Evolutionary conservation across 2,113 vertebrate species (phyloP), one percentile per base, ranked within the genome.

Genomic region (Halcyon malimbica): DNA sequence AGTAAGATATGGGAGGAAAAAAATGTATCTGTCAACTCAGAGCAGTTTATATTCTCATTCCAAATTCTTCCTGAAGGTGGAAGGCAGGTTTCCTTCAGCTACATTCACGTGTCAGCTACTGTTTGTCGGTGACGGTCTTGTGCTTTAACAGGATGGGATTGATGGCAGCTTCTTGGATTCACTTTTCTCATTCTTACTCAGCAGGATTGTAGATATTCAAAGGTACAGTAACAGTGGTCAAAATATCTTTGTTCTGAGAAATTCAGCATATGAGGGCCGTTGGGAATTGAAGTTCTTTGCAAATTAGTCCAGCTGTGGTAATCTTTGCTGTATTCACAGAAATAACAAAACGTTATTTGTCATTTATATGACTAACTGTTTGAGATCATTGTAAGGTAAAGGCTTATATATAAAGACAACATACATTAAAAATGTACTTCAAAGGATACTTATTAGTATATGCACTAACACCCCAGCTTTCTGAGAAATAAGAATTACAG

Each of bases 41-140:
- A 85, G 59, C 8, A 15, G 9, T 74, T 70, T 15, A 9, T 33
- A 6, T n/a, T 54, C 62, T 89, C 33, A 1, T 86, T 80, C 18
- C 67, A 59, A 46, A 2, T 13, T 26, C 16, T 37, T 53, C 41
- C 31, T 57, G 35, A 24, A 2, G 2, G 35, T 75, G 56, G 41
- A 35, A 48, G 51, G 54, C 50, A 77, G 73, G 2, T 50, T 91
- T 70, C 35, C 50, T 54, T 53, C 7, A 26, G 91, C 70, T 85
- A 4, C 5, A 0, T 4, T 53, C 25, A 0, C 1, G 2, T 53
- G 4, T 46, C 64, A 67, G 51, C 46, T 51, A 2, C 53, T 4
- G 17, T 16, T 31, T 63, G 48, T 35, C 59, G 17, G 26, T 42
- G 73, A 62, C 17, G 46, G 29, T 41, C 23, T 65, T 5, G 0